Base-by-base conservation (phyloP, 92 coral and sea anemone species). In the Desmophyllum pertusum region DNA sequence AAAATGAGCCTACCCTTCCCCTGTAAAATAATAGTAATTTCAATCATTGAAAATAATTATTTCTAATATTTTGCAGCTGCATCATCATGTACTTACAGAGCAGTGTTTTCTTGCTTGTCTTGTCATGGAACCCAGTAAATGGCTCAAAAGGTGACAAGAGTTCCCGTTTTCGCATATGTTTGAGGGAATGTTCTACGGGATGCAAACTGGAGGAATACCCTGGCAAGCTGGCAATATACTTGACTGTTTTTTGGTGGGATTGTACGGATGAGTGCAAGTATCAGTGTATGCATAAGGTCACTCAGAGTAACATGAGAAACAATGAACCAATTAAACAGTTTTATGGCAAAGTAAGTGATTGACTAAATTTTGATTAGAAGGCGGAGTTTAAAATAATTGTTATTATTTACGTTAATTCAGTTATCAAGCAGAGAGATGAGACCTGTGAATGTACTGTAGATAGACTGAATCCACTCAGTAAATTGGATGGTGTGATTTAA, bases 221-320 rank as follows among this genome's bases (percentile, higher is more conserved):
- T 39, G 92, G 91, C 13, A 75, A 84, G 33, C 78, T 96, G 80
- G 96, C 98, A 2, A 76, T 89, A 62, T 85, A 89, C 79, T 80
- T 96, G 70, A 76, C 81, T 31, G 17, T 92, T 31, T 94, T 96
- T 90, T 92, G 93, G 57, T 96, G 98, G 98, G 81, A 89, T 27
- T 96, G 98, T 69, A 36, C 59, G 5, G 98, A 96, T 87, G 98
- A 96, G 70, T 96, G 98, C 96, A 94, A 96, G 89, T 96, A 96
- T 62, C 88, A 77, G 7, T 96, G 98, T 71, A 96, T 96, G 98
- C 98, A 94, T 73, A 78, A 88, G 39, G 87, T 94, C 52, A 96
- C 98, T 7, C 86, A 81, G 15, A 48, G 61, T 21, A 93, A 89
- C 30, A 65, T 96, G 6, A 76, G 8, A 73, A 10, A 31, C 19